Conservation (phyloP, 2,797 vertebrate genomes). For the Lacerta agilis region DNA sequence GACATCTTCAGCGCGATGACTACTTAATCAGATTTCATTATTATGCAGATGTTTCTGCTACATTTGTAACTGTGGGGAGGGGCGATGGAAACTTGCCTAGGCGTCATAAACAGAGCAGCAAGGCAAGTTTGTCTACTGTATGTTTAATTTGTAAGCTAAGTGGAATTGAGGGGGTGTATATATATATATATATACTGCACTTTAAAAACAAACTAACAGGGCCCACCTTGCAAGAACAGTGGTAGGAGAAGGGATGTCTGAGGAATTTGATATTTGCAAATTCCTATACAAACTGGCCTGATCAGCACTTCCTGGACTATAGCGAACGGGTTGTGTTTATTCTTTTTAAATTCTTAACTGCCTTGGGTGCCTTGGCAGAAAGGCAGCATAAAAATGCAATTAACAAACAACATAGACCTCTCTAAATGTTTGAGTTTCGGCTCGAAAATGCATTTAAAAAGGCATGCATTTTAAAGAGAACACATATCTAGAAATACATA, state of each 20-base stretch:
- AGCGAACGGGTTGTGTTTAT: not conserved
- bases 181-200: too few species aligned
- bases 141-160: not conserved
- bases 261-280: not conserved
- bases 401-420: not conserved
- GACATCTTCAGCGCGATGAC: not conserved
- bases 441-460: not conserved
- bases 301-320: not conserved
- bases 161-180: not conserved
- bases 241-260: not conserved
- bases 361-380: not conserved
- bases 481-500: not conserved
- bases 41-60: not conserved
- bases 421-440: not conserved
- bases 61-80: not conserved
- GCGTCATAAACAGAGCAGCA: not conserved
- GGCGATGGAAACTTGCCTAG: too few species aligned
- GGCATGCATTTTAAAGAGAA: not conserved
- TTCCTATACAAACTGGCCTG: not conserved
- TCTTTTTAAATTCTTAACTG: not conserved
- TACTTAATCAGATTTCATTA: not conserved
- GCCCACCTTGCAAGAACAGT: not conserved
- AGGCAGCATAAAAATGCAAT: too few species aligned
- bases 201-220: not conserved
- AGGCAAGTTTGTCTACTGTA: not conserved